phyloP scores from a whole-genome alignment of 2,888 invertebrate genomes.

The Coleophora deauratella region DNA sequence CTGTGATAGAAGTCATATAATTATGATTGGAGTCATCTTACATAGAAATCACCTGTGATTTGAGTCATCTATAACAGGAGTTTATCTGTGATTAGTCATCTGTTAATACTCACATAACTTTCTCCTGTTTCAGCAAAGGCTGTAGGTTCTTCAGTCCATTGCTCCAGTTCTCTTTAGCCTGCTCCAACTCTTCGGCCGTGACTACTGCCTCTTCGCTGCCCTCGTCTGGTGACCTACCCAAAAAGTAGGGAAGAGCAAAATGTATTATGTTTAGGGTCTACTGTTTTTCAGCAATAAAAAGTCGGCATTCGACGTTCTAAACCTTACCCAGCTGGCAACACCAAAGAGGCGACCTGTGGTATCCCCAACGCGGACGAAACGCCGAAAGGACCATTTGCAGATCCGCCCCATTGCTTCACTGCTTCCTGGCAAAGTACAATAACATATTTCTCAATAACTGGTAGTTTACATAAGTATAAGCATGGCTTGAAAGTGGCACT shows the following conservation, averaged over 20 bases:
- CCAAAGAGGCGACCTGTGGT: slow-evolving; percentile 35
- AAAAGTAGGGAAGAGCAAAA: no score
- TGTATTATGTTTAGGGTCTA: no score
- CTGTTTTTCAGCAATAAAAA: no score
- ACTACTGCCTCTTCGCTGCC: slow-evolving; percentile 51
- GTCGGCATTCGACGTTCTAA: no score
- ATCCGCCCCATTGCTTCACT: slow-evolving; percentile 61
- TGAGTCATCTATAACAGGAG: no score
- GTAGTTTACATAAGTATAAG: no score
- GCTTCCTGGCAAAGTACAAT: slow-evolving; percentile 40
- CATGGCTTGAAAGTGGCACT: no score
- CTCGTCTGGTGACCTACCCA: slow-evolving; percentile 61
- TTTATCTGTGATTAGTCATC: no score
- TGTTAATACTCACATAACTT: slow-evolving; percentile 67
- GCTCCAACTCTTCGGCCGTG: slow-evolving; percentile 73
- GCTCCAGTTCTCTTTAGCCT: slow-evolving; percentile 75
- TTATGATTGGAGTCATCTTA: no score
- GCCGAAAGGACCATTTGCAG: slow-evolving; percentile 46
- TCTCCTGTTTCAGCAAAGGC: slow-evolving; percentile 35
- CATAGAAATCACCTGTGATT: no score
- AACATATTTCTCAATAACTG: not conserved
- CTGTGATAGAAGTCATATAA: no score
- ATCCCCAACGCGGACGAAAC: slow-evolving; percentile 40
- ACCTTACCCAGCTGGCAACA: slow-evolving; percentile 46
- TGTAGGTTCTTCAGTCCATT: slow-evolving; percentile 39